Base-by-base conservation (phyloP, 2,797 vertebrate species). In the Botia almorhae region DNA sequence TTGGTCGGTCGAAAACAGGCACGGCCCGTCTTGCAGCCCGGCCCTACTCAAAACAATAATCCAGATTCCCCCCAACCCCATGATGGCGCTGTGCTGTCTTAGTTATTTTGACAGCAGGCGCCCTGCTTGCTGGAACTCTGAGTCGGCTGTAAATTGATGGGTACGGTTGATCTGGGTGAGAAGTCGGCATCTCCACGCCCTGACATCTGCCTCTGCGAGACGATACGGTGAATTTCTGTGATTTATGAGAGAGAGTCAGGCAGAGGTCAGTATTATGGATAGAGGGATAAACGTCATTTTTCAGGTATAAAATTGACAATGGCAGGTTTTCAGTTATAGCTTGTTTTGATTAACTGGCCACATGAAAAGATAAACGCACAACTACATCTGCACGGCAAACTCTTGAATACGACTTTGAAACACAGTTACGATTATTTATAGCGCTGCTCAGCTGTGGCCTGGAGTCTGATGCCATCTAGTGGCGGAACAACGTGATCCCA, bases 211-310 rank as follows among this genome's bases (percentile, higher is more conserved):
- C 94, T 89, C 93, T 96, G 96, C 0, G 96, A 96, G 83, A 96
- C 94, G 16, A 95, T 95, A 90, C 88, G 93, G 92, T 96, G 95
- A 90, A 97, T 96, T 89, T 92, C 93, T 97, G 94, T 85, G 88
- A 29, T 29, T 29, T 77, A 43, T 11, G 43, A 46, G 43, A 46
- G 43, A 46, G 43, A 46, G 43, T 33, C 19, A 19, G 39, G 4
- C n/a, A 61, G 13, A 67, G 14, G 43, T 14, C 14, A 10, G 4
- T 19, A 39, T 63, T 51, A 36, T 19, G 13, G 67, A 58, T 7
- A 17, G 64, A 12, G 16, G 68, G 48, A 43, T 64, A 64, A 64
- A 21, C 3, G 17, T 65, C 12, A 39, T 36, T 46, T 21, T 53
- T 10, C 10, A 69, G 14, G 65, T 58, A 46, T 48, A 16, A 3